Percentiles rank a stretch among this genome's conserved stretches.
These are phyloP conservation scores for Nesidiocoris tenuis DNA, from an alignment of 2,888 invertebrate genomes.

Conservation along the genomic window DNA sequence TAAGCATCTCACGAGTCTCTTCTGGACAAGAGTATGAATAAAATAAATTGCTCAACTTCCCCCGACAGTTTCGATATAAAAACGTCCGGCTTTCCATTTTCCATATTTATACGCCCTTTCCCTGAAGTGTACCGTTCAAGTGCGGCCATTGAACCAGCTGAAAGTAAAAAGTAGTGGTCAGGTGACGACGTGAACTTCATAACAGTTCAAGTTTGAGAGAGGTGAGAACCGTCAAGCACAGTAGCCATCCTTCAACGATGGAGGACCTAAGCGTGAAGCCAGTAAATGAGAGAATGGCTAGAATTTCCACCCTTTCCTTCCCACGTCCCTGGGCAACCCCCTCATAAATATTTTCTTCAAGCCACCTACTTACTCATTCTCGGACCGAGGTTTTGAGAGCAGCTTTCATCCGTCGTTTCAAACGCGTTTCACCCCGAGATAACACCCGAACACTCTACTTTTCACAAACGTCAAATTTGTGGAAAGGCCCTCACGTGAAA, in stretches of 20 bases:
- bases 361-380: slow-evolving; percentile 28
- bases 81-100: no score
- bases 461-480: no score
- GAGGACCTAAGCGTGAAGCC: background rate
- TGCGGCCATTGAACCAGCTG: background rate
- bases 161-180: slow-evolving; percentile 37
- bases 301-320: background rate
- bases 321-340: background rate
- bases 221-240: slow-evolving; percentile 27
- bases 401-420: slow-evolving; percentile 20
- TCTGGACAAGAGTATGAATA: no score
- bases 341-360: slow-evolving; percentile 37
- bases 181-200: slow-evolving; percentile 21
- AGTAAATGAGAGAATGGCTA: background rate
- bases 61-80: no score
- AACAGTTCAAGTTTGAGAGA: slow-evolving; percentile 8
- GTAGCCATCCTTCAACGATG: slow-evolving; percentile 30
- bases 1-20: no score
- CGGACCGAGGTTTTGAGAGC: slow-evolving; percentile 28
- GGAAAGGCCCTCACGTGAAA: no score
- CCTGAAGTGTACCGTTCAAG: background rate
- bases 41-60: no score
- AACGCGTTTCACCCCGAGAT: background rate
- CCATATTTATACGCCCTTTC: no score
- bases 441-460: background rate